Percentiles rank a stretch among this genome's conserved stretches.
Evolutionary conservation across 2,888 invertebrate species (phyloP).

Genomic region (Itoplectis maculator): DNA sequence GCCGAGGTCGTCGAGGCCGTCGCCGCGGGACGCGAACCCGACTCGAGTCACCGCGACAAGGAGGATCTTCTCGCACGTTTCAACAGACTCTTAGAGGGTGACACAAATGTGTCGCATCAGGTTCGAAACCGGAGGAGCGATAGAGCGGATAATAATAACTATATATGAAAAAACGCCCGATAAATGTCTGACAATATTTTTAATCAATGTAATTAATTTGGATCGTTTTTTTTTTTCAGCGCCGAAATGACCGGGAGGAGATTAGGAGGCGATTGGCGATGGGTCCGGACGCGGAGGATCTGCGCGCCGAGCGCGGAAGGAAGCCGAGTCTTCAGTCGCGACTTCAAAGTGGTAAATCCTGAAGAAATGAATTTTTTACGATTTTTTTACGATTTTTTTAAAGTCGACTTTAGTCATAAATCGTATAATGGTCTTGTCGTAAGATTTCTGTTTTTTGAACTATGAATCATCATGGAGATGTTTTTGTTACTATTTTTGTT

Average conservation of each 20-base stretch:
- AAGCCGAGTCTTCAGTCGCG: slow-evolving; percentile 95
- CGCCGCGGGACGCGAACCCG: slow-evolving; percentile 74
- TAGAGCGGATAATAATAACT: background rate
- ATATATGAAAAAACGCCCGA: background rate
- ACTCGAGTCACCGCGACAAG: slow-evolving; percentile 76
- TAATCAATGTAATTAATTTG: background rate
- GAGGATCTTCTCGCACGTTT: slow-evolving; percentile 81
- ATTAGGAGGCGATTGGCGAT: slow-evolving; percentile 94
- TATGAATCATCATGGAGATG: no score
- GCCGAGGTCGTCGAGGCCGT: slow-evolving; percentile 76
- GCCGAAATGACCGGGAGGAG: slow-evolving; percentile 96
- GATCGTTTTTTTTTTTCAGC: slow-evolving; percentile 85
- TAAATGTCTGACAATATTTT: background rate
- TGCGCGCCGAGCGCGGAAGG: slow-evolving; percentile 91
- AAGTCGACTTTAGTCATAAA: no score
- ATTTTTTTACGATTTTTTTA: no score
- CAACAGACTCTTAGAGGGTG: slow-evolving; percentile 77
- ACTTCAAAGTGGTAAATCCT: slow-evolving; percentile 91
- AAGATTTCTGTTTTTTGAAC: no score
- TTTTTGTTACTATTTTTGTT: no score
- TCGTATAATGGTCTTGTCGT: no score
- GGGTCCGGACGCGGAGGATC: slow-evolving; percentile 92
- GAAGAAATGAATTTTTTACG: background rate
- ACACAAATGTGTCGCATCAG: slow-evolving; percentile 64
- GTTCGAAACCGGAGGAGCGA: slow-evolving; percentile 38